These are phyloP conservation scores for Oncopeltus fasciatus DNA, from an alignment of 1,140 invertebrate species.

Conservation along the genomic window DNA sequence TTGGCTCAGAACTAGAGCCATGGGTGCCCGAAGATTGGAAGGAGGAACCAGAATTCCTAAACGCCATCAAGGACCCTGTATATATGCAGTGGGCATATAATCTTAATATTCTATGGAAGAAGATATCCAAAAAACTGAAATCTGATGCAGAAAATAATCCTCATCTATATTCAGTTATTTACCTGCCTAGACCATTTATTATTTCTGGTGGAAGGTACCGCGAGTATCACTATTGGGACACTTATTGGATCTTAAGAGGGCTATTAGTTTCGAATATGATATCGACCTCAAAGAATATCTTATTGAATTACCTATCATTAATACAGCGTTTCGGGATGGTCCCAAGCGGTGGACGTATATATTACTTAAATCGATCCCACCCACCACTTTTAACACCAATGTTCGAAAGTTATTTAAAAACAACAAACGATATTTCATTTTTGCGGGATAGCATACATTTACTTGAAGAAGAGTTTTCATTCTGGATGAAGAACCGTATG, in stretches of 20 bases:
- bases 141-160: constrained; percentile 54
- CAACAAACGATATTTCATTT: constrained; percentile 55
- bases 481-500: constrained; percentile 60
- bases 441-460: constrained; percentile 47
- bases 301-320: constrained; percentile 62
- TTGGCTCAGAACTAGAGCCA: constrained; percentile 53
- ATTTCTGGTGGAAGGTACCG: constrained; percentile 79
- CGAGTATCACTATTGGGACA: constrained; percentile 91
- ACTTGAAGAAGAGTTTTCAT: constrained; percentile 68
- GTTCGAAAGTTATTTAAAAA: constrained; percentile 67
- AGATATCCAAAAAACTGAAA: constrained; percentile 69
- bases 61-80: constrained; percentile 48
- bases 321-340: constrained; percentile 68
- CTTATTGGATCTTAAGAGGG: constrained; percentile 83
- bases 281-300: constrained; percentile 62
- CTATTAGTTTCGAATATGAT: constrained; percentile 70
- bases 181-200: constrained; percentile 77
- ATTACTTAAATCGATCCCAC: constrained; percentile 70
- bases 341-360: constrained; percentile 78
- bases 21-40: constrained; percentile 65
- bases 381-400: constrained; percentile 75
- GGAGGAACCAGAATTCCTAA: constrained; percentile 44
- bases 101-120: constrained; percentile 64
- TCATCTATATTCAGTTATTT: constrained; percentile 69
- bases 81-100: constrained; percentile 50